phyloP scores from a whole-genome alignment of 2,113 vertebrate genomes.

The Phrynosoma platyrhinos region DNA sequence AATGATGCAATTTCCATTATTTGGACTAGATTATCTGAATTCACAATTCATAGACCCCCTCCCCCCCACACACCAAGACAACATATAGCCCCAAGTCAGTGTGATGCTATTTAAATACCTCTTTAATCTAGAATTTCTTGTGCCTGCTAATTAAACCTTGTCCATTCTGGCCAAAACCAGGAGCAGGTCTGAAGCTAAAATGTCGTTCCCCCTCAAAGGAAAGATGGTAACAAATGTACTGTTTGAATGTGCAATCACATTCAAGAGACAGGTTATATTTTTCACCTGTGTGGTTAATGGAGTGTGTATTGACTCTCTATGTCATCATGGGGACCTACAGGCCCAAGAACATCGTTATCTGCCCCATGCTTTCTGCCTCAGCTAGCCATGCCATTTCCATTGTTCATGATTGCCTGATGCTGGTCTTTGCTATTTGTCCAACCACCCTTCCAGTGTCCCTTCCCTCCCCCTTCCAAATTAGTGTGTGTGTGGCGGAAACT shows the following conservation, averaged over 20 bases:
- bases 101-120: neutral
- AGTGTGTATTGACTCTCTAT: neutral
- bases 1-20: neutral
- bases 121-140: neutral
- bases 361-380: neutral
- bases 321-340: neutral
- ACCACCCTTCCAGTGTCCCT: neutral
- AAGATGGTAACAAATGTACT: neutral
- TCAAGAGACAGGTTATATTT: neutral
- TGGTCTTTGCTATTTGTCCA: no score
- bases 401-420: neutral
- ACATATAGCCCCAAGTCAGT: neutral
- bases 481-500: no score
- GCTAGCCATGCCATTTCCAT: neutral
- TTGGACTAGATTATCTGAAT: neutral
- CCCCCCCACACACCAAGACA: neutral
- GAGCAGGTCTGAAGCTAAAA: neutral
- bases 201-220: constrained; percentile 27
- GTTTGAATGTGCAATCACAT: neutral
- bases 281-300: neutral
- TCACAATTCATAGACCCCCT: neutral
- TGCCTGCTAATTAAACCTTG: neutral
- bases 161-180: neutral
- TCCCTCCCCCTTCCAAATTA: neutral
- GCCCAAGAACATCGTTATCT: neutral